Evolutionary conservation across 2,797 vertebrate species (phyloP).

Genomic region (Pristis pectinata): DNA sequence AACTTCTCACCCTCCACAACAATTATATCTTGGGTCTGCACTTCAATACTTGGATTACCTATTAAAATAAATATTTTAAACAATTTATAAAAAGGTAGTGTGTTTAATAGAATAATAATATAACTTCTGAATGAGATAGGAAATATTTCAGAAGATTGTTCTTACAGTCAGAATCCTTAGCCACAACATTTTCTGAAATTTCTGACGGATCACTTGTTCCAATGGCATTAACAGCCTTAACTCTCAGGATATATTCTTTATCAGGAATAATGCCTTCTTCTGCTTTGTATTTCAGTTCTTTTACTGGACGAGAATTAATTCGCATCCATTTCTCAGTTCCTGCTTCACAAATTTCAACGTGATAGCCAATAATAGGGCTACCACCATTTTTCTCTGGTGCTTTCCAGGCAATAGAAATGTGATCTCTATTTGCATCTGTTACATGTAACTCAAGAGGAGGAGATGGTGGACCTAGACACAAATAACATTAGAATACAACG

Average conservation of each 20-base stretch:
- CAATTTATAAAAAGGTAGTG: background rate
- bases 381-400: constrained; percentile 84
- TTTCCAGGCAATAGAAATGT: constrained; percentile 88
- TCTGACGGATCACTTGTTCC: constrained; percentile 94
- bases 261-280: constrained; percentile 87
- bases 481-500: constrained; percentile 29
- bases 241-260: constrained; percentile 88
- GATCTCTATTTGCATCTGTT: constrained; percentile 79
- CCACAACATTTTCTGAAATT: constrained; percentile 87
- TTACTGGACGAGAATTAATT: constrained; percentile 91
- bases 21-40: constrained; percentile 81
- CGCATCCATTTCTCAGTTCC: constrained; percentile 98
- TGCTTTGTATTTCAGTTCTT: constrained; percentile 85
- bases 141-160: constrained; percentile 38
- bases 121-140: background rate
- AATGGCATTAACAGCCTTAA: constrained; percentile 84
- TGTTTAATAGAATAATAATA: background rate
- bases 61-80: constrained; percentile 38
- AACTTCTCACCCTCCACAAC: constrained; percentile 90
- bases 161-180: constrained; percentile 91
- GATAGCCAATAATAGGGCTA: constrained; percentile 81
- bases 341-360: constrained; percentile 87
- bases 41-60: constrained; percentile 85
- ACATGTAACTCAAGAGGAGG: constrained; percentile 86
- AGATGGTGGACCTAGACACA: constrained; percentile 73